Percentiles rank a stretch among this genome's conserved stretches.
phyloP scores from a whole-genome alignment of 1,140 invertebrate genomes.

The Dinothrombium tinctorium region DNA sequence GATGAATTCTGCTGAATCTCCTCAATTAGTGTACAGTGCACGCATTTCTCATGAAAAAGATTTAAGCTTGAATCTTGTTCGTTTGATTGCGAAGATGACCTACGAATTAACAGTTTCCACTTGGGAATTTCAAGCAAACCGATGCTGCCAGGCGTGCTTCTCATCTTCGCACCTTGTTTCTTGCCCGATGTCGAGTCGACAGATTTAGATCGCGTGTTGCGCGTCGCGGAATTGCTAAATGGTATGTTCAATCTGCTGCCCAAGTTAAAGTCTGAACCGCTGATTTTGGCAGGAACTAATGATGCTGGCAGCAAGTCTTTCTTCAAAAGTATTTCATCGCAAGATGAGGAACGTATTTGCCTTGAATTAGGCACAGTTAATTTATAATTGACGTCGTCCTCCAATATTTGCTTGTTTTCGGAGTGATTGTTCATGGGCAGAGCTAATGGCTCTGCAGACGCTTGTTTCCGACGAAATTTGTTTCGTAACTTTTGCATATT shows the following conservation, averaged over 20 bases:
- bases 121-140: conserved; percentile 12
- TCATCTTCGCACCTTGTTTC: neutral
- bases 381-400: neutral
- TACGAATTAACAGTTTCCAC: conserved; percentile 10
- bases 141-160: neutral
- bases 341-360: conserved; percentile 56
- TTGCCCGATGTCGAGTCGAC: conserved; percentile 14
- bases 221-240: neutral
- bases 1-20: neutral
- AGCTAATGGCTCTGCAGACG: neutral
- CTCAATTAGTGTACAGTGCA: conserved; percentile 16
- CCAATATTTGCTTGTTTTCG: neutral
- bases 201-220: neutral
- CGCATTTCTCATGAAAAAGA: conserved; percentile 19
- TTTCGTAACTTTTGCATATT: neutral
- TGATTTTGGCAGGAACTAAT: neutral
- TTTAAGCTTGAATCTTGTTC: neutral
- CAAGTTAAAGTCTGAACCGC: neutral
- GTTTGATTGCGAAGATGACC: conserved; percentile 8
- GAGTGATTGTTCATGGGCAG: neutral
- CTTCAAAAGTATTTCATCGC: conserved; percentile 61
- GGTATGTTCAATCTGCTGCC: neutral
- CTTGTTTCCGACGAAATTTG: neutral
- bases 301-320: conserved; percentile 37
- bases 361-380: conserved; percentile 22